These are phyloP conservation scores for Colistium nudipinnis DNA, from an alignment of 2,113 vertebrate species.

Conservation along the genomic window DNA sequence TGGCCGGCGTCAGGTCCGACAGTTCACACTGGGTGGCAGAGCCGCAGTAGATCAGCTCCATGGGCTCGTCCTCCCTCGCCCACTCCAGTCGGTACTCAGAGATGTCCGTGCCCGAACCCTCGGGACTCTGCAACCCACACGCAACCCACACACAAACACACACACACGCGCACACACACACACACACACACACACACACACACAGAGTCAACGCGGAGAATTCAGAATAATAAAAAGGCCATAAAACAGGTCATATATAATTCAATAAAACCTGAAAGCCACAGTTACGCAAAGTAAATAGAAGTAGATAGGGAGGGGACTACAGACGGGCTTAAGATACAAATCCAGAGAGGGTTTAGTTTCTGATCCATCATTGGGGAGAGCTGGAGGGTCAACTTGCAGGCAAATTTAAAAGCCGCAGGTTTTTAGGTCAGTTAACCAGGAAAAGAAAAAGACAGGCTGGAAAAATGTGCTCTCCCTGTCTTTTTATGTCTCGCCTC, in stretches of 20 bases:
- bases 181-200: conserved; percentile 30
- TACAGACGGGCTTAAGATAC: background rate
- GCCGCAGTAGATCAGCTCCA: conserved; percentile 89
- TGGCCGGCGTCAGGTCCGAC: conserved; percentile 86
- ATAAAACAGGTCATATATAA: background rate
- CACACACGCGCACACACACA: conserved; percentile 35
- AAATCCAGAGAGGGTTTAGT: background rate
- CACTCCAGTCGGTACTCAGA: conserved; percentile 96
- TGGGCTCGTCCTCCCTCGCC: conserved; percentile 88
- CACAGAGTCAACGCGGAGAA: conserved; percentile 23
- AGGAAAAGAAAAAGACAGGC: background rate
- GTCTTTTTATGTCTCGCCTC: background rate
- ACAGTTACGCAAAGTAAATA: no score
- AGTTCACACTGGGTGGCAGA: conserved; percentile 89
- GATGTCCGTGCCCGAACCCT: conserved; percentile 93
- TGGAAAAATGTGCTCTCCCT: background rate
- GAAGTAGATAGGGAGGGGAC: background rate
- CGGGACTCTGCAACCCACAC: conserved; percentile 86
- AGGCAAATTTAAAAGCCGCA: background rate
- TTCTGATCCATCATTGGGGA: background rate
- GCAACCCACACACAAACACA: conserved; percentile 28
- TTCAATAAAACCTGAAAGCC: no score
- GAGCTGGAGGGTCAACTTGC: background rate
- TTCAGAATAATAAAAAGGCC: background rate
- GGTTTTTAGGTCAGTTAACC: background rate